Conservation (phyloP, 2,888 invertebrate genomes). For the Germaria angustata region DNA sequence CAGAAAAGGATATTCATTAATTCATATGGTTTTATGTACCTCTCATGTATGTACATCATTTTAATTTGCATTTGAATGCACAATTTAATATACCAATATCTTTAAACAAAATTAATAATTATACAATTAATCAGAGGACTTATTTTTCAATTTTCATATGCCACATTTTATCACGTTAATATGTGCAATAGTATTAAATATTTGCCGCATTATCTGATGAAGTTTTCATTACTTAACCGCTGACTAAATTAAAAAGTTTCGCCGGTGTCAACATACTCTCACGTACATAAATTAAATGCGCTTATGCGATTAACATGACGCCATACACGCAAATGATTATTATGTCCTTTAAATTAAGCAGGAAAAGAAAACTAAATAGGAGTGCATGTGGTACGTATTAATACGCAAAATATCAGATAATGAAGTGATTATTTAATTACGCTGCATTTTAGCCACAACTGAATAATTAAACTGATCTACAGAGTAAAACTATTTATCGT, state of each 20-base stretch:
- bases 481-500: background rate
- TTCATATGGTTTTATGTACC: no score
- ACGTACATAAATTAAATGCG: background rate
- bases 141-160: no score
- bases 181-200: background rate
- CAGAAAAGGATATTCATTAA: no score
- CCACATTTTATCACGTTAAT: no score
- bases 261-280: no score
- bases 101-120: no score
- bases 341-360: slow-evolving; percentile 29
- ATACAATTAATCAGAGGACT: no score
- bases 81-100: no score
- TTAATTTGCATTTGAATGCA: no score
- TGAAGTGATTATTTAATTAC: slow-evolving; percentile 28
- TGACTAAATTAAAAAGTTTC: slow-evolving; percentile 33
- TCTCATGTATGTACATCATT: no score
- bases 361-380: background rate
- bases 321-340: background rate
- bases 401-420: slow-evolving; percentile 9
- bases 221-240: slow-evolving; percentile 18
- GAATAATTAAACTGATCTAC: background rate
- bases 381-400: no score
- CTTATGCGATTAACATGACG: background rate
- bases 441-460: slow-evolving; percentile 30
- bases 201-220: slow-evolving; percentile 33